These are phyloP conservation scores for Caenorhabditis sp. DNA, from an alignment of 2,888 invertebrate species.

Conservation along the genomic window DNA sequence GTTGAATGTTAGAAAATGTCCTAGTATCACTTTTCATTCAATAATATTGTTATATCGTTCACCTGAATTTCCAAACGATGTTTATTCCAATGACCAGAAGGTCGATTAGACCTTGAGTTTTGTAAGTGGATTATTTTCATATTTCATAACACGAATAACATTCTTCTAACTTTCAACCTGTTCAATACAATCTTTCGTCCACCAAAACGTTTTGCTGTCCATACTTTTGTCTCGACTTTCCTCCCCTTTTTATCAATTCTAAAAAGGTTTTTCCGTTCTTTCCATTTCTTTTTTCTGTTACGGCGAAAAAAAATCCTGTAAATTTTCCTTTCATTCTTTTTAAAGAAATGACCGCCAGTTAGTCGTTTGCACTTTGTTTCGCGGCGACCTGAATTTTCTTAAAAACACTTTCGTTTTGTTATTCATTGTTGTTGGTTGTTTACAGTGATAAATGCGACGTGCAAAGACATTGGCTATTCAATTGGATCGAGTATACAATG, in stretches of 20 bases:
- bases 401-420: background rate
- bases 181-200: too few species aligned
- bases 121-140: background rate
- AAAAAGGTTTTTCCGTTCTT: background rate
- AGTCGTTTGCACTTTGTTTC: too few species aligned
- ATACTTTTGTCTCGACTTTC: background rate
- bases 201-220: too few species aligned
- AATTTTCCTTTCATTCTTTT: background rate
- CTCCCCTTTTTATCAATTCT: background rate
- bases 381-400: too few species aligned
- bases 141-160: background rate
- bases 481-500: conserved; percentile 45
- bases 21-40: too few species aligned
- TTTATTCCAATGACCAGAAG: background rate
- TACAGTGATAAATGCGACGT: conserved; percentile 16
- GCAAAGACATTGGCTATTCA: conserved; percentile 22
- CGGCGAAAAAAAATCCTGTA: background rate
- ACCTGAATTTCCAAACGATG: background rate
- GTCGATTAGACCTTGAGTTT: background rate
- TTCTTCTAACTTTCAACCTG: too few species aligned
- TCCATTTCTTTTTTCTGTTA: too few species aligned
- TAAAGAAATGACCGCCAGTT: background rate
- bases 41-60: too few species aligned
- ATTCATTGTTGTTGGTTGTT: background rate
- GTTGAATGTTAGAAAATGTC: too few species aligned